phyloP scores from a whole-genome alignment of 1,140 invertebrate species.

The Zaprionus ornatus region DNA sequence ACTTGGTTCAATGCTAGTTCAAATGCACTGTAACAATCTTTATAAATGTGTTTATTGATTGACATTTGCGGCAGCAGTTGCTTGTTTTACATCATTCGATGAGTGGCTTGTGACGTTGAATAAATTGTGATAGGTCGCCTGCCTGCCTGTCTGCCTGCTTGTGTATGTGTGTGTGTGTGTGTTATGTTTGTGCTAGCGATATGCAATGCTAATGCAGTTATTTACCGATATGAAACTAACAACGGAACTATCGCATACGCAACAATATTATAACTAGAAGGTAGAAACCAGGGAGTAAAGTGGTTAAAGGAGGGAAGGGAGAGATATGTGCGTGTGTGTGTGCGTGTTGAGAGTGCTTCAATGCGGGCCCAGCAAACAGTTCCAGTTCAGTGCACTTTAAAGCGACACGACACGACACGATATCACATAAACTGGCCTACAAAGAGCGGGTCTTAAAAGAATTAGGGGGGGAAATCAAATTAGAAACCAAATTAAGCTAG shows the following conservation, averaged over 20 bases:
- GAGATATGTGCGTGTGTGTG: not conserved
- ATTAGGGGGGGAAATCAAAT: not conserved
- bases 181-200: not conserved
- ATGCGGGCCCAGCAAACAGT: conserved; percentile 46
- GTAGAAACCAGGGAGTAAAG: not conserved
- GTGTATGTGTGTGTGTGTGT: not conserved
- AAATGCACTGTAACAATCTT: not conserved
- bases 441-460: not conserved
- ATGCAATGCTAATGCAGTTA: conserved; percentile 2
- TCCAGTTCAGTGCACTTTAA: conserved; percentile 72
- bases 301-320: not conserved
- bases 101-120: not conserved
- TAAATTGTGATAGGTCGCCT: not conserved
- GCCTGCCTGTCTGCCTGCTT: not conserved
- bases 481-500: not conserved
- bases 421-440: no score
- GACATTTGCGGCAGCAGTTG: not conserved
- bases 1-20: not conserved
- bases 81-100: not conserved
- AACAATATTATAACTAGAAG: not conserved
- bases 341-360: not conserved
- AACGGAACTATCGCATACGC: not conserved
- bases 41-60: not conserved
- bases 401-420: conserved; percentile 46
- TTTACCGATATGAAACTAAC: not conserved